Evolutionary conservation across 1,140 invertebrate species (phyloP), one percentile per base, ranked within the genome.

Genomic region (Macrosteles quadrilineatus): DNA sequence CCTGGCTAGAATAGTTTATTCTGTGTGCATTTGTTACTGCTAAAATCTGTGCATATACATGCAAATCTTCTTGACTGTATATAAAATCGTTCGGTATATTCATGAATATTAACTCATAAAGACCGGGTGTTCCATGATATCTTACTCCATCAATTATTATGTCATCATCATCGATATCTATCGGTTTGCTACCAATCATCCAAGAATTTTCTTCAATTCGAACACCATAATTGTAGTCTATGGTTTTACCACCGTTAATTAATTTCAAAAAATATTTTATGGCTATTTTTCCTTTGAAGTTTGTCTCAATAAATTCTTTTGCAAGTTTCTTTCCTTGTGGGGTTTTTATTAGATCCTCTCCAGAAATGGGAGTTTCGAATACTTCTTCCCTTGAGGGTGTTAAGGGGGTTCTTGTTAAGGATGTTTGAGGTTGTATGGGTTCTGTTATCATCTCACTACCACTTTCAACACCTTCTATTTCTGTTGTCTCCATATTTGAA

Each of bases 41-140:
- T 19, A 32, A 32, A 40, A 64, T 64, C 1, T 32, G 6, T 2
- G 30, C 36, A 25, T 64, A 64, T 4, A 30, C 19, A 40, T 64
- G 6, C 14, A 64, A 40, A 64, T 64, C 62, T 11, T 64, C 62
- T 25, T 64, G 9, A 31, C 3, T 64, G 23, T 64, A 64, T 3
- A 40, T 21, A 64, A 19, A 32, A 2, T 9, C 9, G 19, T 64
- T 64, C 2, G 62, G 62, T 9, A 36, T 36, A 25, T 43, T 32
- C 36, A 40, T 64, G 21, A 64, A 31, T n/a, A 64, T 40, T 64
- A 64, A 43, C 25, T 64, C 62, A 43, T 64, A 64, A 9, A 64
- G 36, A 2, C 62, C 62, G 2, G 2, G 6, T 17, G 62, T 64
- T 4, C 62, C 62, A 3, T 64, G 9, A 40, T 64, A 64, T 11